Conservation (phyloP, 2,888 invertebrate species). For the Stratiomys singularior region DNA sequence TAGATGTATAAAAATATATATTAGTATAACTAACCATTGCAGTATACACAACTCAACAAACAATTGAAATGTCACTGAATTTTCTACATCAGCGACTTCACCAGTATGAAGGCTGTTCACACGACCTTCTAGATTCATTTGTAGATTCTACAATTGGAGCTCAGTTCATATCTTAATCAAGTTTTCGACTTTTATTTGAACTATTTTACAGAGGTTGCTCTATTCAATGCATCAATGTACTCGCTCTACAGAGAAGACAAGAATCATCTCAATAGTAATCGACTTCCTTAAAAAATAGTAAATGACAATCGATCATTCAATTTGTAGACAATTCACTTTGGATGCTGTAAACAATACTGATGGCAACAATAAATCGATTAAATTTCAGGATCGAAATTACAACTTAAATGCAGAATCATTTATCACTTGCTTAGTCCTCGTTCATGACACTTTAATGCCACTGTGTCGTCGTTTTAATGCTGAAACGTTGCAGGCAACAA, state of each 20-base stretch:
- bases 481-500: background rate
- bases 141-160: too few species aligned
- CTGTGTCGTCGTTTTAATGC: slow-evolving; percentile 5
- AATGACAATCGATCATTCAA: background rate
- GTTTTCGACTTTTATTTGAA: too few species aligned
- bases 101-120: too few species aligned
- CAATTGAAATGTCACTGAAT: too few species aligned
- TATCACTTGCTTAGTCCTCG: slow-evolving; percentile 11
- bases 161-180: too few species aligned
- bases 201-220: too few species aligned
- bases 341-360: slow-evolving; percentile 6
- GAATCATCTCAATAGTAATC: background rate
- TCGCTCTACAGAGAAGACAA: background rate
- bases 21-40: too few species aligned
- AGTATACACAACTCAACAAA: too few species aligned
- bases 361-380: slow-evolving; percentile 26
- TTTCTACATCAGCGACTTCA: too few species aligned
- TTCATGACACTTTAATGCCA: slow-evolving; percentile 15
- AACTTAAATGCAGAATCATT: slow-evolving; percentile 29
- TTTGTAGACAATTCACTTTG: slow-evolving; percentile 14
- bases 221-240: too few species aligned
- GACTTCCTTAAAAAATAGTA: background rate
- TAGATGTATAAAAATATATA: too few species aligned
- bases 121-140: too few species aligned
- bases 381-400: background rate